Percentiles rank a stretch among this genome's conserved stretches.
phyloP scores from a whole-genome alignment of 1,140 invertebrate genomes.

The Teleogryllus occipitalis region DNA sequence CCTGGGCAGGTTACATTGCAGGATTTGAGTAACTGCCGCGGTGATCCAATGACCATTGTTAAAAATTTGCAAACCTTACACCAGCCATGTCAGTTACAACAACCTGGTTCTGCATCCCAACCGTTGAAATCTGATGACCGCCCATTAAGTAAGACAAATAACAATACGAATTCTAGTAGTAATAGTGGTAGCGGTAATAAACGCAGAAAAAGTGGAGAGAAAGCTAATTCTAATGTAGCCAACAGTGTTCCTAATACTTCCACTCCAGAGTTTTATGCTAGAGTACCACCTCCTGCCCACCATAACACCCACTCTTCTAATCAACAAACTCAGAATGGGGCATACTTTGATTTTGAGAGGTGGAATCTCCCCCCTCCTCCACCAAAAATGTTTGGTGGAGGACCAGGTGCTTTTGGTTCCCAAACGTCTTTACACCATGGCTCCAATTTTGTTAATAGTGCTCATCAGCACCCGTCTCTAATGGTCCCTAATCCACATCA shows the following conservation, averaged over 20 bases:
- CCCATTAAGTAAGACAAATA: slow-evolving; percentile 7
- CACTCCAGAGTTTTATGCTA: slow-evolving; percentile 48
- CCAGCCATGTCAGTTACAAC: slow-evolving; percentile 46
- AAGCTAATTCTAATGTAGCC: slow-evolving; percentile 31
- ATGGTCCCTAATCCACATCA: slow-evolving; percentile 52
- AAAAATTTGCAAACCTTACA: slow-evolving; percentile 57
- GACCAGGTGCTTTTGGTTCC: slow-evolving; percentile 42
- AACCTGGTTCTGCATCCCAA: slow-evolving; percentile 6
- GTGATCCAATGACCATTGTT: slow-evolving; percentile 64
- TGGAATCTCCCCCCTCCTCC: slow-evolving; percentile 60
- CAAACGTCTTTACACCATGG: slow-evolving; percentile 47
- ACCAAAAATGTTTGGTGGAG: slow-evolving; percentile 51
- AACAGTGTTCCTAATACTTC: slow-evolving; percentile 43
- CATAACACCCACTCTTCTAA: slow-evolving; percentile 46
- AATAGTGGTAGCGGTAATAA: slow-evolving; percentile 20
- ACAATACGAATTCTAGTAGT: neutral
- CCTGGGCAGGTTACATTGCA: slow-evolving; percentile 49
- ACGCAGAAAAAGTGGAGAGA: slow-evolving; percentile 25
- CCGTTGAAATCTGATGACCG: slow-evolving; percentile 8
- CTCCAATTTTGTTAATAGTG: slow-evolving; percentile 40
- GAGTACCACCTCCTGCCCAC: slow-evolving; percentile 62
- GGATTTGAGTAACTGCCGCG: slow-evolving; percentile 58
- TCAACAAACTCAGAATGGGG: slow-evolving; percentile 53
- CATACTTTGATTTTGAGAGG: slow-evolving; percentile 61
- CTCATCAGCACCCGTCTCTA: slow-evolving; percentile 53